phyloP scores from a whole-genome alignment of 1,140 invertebrate species.

The Drosophila repleta region DNA sequence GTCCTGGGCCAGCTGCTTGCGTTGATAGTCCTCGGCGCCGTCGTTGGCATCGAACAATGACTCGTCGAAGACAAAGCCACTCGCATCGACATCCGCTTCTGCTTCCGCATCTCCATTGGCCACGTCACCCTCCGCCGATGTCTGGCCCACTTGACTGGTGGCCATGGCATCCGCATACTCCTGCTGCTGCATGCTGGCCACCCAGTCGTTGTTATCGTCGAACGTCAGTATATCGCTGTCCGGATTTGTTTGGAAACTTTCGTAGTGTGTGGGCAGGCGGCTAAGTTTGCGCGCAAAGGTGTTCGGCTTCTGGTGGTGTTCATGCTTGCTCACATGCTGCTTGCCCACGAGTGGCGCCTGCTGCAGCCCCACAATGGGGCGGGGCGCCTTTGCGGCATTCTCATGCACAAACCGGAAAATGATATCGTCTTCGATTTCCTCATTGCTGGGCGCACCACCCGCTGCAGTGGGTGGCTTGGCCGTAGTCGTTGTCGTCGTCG shows the following conservation, averaged over 20 bases:
- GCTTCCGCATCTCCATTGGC: conserved; percentile 10
- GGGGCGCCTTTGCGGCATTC: conserved; percentile 27
- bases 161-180: conserved; percentile 60
- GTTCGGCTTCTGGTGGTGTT: conserved; percentile 63
- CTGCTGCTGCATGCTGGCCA: conserved; percentile 65
- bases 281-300: conserved; percentile 65
- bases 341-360: conserved; percentile 25
- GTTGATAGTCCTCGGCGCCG: conserved; percentile 74
- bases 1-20: conserved; percentile 78
- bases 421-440: conserved; percentile 79
- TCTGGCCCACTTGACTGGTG: conserved; percentile 35
- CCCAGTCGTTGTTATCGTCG: conserved; percentile 70
- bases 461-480: conserved; percentile 18
- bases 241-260: conserved; percentile 80
- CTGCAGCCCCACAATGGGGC: conserved; percentile 1
- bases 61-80: conserved; percentile 74
- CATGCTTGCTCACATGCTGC: conserved; percentile 56
- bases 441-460: conserved; percentile 46
- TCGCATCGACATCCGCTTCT: conserved; percentile 26
- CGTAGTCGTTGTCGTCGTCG: conserved; percentile 26
- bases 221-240: conserved; percentile 76
- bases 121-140: not conserved
- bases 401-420: conserved; percentile 69
- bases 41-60: conserved; percentile 65
- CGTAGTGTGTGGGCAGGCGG: conserved; percentile 75